These are phyloP conservation scores for Festucalex cinctus DNA, from an alignment of 2,113 vertebrate species.

Conservation along the genomic window DNA sequence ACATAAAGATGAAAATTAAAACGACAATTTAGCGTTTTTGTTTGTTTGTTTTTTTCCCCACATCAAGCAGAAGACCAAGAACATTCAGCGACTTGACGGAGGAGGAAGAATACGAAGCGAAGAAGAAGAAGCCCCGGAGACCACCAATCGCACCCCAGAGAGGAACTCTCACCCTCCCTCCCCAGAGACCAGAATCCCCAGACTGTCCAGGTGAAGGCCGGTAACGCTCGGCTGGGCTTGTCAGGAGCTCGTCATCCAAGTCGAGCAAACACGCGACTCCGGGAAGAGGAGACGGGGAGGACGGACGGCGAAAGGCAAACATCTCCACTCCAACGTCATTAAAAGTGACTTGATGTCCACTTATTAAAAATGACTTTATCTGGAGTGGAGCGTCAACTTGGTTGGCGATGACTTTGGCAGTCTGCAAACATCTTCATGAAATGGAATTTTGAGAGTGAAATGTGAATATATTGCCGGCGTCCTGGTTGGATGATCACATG, in stretches of 20 bases:
- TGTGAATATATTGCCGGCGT: background rate
- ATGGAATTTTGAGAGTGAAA: constrained; percentile 27
- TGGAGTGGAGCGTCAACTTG: background rate
- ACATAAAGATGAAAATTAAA: too few species aligned
- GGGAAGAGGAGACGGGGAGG: background rate
- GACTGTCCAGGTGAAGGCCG: constrained; percentile 12
- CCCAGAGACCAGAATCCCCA: background rate
- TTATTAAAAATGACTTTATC: constrained; percentile 1
- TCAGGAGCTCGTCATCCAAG: constrained; percentile 44
- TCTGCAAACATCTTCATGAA: constrained; percentile 1
- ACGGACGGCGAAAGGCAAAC: background rate
- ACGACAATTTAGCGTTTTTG: too few species aligned
- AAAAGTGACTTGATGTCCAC: background rate
- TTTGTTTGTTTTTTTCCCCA: too few species aligned
- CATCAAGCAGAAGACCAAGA: too few species aligned
- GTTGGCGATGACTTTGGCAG: background rate
- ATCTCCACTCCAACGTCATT: background rate
- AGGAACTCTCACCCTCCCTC: constrained; percentile 5
- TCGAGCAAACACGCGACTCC: background rate
- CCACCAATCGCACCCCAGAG: constrained; percentile 39
- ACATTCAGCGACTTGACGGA: background rate
- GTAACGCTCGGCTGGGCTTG: constrained; percentile 56
- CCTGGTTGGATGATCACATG: background rate
- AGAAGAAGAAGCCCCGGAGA: constrained; percentile 43
- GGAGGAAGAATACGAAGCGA: background rate